Evolutionary conservation across 2,113 vertebrate species (phyloP), one percentile per base, ranked within the genome.

Genomic region (Micronycteris hirsuta): DNA sequence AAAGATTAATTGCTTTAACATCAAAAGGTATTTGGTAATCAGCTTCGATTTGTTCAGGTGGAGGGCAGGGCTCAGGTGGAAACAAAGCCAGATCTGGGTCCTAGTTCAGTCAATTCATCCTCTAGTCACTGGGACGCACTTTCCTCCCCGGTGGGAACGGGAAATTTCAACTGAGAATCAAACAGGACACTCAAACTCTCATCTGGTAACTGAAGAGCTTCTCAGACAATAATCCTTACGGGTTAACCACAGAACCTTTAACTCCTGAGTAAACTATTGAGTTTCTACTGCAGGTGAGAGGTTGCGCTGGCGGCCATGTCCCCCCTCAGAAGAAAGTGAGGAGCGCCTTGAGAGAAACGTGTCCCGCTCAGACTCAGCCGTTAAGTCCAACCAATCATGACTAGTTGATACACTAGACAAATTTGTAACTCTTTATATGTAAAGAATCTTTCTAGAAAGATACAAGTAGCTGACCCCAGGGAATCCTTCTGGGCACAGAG

Each of bases 171-270:
- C n/a, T 43, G 43, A 81, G 74, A 45, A 31, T 26, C 74, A 93
- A 4, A 8, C 41, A 41, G 24, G 52, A n/a, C n/a, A 2, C 28
- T 33, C 45, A 5, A 4, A 0, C n/a, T 22, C 26, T 28, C 14
- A 15, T 47, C 13, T 52, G 28, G 16, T 41, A 41, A 61, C 61
- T 2, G 22, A 65, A 24, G 10, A n/a, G 13, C 84, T 58, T 86
- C 41, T 56, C 63, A 70, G 33, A 63, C 41, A 24, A 47, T 54
- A 20, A 58, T 52, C 9, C 26, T 49, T 15, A 58, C 7, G 15
- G 24, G 24, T 63, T 52, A 58, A n/a, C 28, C 52, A 28, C 1
- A 78, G 2, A 54, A 65, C 28, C 4, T 67, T 56, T 45, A 4
- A 36, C 68, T 43, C 16, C 26, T 61, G 14, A 73, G 7, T n/a